Evolutionary conservation across 2,888 invertebrate species (phyloP), one percentile per base, ranked within the genome.

Genomic region (Oxystoma pomonae): DNA sequence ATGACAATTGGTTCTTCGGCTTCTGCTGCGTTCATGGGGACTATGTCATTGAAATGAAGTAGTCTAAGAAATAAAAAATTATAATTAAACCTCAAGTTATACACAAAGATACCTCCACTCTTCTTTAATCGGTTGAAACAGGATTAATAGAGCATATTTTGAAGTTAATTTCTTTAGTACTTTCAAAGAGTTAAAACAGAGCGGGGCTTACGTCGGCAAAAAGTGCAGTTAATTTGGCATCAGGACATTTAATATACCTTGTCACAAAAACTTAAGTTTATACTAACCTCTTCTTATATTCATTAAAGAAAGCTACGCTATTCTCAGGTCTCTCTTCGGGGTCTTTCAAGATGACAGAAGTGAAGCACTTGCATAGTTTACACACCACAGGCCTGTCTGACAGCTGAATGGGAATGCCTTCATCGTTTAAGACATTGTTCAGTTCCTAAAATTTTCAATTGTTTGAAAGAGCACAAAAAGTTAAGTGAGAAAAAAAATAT

Each of bases 321-420:
- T 81, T 83, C 75, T 71, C 80, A 68, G 70, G 76, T 60, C 75
- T 74, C 19, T 79, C 79, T 65, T 85, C 84, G 0, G 83, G 83
- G 1, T 85, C 87, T 65, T 90, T 88, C 71, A 89, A 83, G 64
- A 90, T 82, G 59, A 92, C 78, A 65, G 89, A 86, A 70, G 89
- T 88, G 80, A 90, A 93, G 78, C 90, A 89, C 63, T 90, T 87
- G 73, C 93, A 94, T 20, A 90, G 80, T 80, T 92, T 93, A 80
- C 94, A 94, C 55, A 93, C 87, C 59, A 91, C 90, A 0, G 90
- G 88, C 65, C 89, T 87, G 71, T 87, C 85, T 1, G 81, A 77
- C 72, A 93, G 81, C 71, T 83, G 82, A 16, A 90, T 87, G 0
- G 91, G 92, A 59, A 94, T 83, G 1, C 87, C 84, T 68, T 88